These are phyloP conservation scores for Schizopygopsis pylzovi DNA, from an alignment of 2,797 vertebrate genomes.

Conservation along the genomic window DNA sequence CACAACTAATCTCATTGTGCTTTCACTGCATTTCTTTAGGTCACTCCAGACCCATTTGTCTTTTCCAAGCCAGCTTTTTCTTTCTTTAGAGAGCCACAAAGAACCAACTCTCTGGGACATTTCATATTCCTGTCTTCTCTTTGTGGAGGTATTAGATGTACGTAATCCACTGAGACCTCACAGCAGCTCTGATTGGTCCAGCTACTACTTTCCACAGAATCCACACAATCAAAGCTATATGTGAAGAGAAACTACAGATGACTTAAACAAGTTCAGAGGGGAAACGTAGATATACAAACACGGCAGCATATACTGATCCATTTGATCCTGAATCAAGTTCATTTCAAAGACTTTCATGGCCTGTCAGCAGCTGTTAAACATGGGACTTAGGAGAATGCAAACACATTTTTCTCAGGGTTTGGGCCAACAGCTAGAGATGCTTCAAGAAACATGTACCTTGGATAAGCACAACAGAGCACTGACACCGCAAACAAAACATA, in stretches of 20 bases:
- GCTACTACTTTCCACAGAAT: conserved; percentile 66
- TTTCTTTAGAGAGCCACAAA: conserved; percentile 17
- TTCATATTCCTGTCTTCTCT: conserved; percentile 8
- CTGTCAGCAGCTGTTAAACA: conserved; percentile 53
- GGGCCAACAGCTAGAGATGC: conserved; percentile 44
- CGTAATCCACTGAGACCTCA: conserved; percentile 52
- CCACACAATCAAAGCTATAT: conserved; percentile 47
- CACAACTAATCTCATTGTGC: conserved; percentile 39
- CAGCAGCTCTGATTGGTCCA: conserved; percentile 51
- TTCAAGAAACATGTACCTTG: conserved; percentile 52
- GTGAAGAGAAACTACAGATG: conserved; percentile 41
- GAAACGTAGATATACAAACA: conserved; percentile 28
- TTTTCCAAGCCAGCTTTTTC: not conserved
- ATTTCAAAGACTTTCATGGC: conserved; percentile 56
- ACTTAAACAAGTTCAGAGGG: conserved; percentile 31
- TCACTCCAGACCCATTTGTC: conserved; percentile 38
- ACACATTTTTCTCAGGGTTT: conserved; percentile 48
- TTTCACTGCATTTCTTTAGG: conserved; percentile 16
- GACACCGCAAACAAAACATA: conserved; percentile 42
- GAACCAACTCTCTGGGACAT: conserved; percentile 25
- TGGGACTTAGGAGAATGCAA: conserved; percentile 48
- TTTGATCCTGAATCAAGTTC: conserved; percentile 40
- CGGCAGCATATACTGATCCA: conserved; percentile 18
- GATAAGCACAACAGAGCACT: conserved; percentile 41
- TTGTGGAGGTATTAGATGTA: conserved; percentile 27